Evolutionary conservation across 2,888 invertebrate genomes (phyloP), one percentile per base, ranked within the genome.

Genomic region (Yponomeuta evonymella): DNA sequence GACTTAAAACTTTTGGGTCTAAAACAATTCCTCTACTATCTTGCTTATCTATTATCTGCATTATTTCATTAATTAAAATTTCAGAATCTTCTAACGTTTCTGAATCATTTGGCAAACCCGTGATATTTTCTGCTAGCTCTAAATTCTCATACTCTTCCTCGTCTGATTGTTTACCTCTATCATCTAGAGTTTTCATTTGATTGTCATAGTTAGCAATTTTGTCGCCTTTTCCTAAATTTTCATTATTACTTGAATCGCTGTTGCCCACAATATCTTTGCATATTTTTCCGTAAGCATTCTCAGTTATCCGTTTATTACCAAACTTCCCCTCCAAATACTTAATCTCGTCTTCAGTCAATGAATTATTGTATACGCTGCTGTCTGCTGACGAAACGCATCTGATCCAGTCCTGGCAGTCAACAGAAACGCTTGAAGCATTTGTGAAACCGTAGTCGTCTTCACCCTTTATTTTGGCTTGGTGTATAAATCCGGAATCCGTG

Each of bases 381-480:
- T 81, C 78, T 4, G 86, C 86, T 33, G 87, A 83, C 0, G 88
- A 85, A 6, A 82, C 75, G 64, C 84, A 81, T 74, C 81, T 79
- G 15, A 91, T 82, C 90, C 90, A 90, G 74, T 90, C 90, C 72
- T 85, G 83, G 68, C 85, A 87, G 33, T 87, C 87, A 70, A 89
- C 84, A 0, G 88, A 87, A 43, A 43, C 43, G 71, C 86, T 90
- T 0, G 89, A 88, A 1, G 84, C 86, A 64, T 88, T 85, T 3
- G 88, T 86, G 68, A 87, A 89, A 2, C 81, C 84, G 72, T 88
- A 88, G 73, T 86, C 86, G 8, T 87, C 85, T 2, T 87, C 85
- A 5, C 75, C 75, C 76, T 81, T 83, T 1, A 80, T 33, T 4
- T 65, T 11, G 1, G 65, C 12, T 65, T 30, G 79, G 70, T 80